phyloP scores from a whole-genome alignment of 2,113 vertebrate genomes.

The Sinocyclocheilus anshuiensis region DNA sequence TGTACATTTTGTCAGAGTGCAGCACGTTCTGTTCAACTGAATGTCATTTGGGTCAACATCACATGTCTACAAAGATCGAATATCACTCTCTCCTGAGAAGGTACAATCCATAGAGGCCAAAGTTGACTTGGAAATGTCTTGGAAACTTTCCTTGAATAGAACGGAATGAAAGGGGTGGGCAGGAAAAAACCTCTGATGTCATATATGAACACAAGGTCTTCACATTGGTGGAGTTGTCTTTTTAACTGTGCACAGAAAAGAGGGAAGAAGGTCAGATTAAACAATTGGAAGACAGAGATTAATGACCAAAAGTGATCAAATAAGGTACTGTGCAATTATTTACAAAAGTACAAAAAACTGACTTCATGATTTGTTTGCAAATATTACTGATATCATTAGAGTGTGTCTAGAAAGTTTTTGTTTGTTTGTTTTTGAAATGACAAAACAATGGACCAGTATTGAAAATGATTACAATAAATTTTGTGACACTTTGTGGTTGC shows the following conservation, averaged over 20 bases:
- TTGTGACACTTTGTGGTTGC: background rate
- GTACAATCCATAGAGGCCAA: background rate
- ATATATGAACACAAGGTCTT: conserved; percentile 4
- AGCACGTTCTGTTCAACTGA: background rate
- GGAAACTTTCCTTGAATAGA: conserved; percentile 33
- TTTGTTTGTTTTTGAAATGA: background rate
- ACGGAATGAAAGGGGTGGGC: conserved; percentile 5
- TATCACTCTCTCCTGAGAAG: background rate
- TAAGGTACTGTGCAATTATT: background rate
- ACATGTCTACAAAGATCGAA: conserved; percentile 8
- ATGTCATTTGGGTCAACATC: conserved; percentile 10
- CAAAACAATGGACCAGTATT: background rate
- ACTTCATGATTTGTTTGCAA: background rate
- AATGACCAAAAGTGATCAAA: background rate
- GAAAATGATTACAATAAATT: background rate
- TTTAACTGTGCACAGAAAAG: background rate
- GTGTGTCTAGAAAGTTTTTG: too few relatives aligned
- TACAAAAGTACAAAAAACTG: background rate
- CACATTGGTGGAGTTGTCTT: background rate
- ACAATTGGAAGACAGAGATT: background rate
- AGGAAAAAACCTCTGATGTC: background rate
- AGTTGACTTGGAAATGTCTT: background rate
- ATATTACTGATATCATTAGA: background rate
- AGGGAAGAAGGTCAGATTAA: background rate
- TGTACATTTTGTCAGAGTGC: conserved; percentile 26